Evolutionary conservation across 2,113 vertebrate genomes (phyloP).

Genomic region (Macquaria australasica): DNA sequence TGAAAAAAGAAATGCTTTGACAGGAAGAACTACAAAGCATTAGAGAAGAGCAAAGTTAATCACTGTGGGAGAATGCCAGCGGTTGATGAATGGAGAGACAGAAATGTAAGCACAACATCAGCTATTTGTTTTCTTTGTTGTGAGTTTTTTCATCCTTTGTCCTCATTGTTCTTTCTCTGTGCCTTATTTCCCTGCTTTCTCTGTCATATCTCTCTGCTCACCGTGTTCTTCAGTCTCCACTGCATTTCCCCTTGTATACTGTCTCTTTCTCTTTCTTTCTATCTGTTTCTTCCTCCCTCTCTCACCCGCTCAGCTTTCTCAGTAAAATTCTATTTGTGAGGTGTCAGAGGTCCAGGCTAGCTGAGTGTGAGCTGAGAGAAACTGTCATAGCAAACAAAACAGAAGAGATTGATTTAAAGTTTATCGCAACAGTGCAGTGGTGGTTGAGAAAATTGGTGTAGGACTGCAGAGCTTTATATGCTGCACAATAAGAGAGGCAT

Average conservation of each 20-base stretch:
- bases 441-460: conserved; percentile 51
- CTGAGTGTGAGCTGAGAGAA: conserved; percentile 62
- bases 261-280: conserved; percentile 1
- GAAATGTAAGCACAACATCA: conserved; percentile 72
- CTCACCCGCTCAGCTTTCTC: conserved; percentile 24
- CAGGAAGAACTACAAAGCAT: conserved; percentile 66
- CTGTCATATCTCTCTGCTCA: conserved; percentile 32
- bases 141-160: conserved; percentile 21
- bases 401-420: conserved; percentile 69
- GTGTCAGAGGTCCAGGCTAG: conserved; percentile 69
- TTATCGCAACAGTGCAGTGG: conserved; percentile 57
- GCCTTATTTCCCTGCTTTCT: conserved; percentile 23
- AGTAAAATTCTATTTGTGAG: conserved; percentile 68
- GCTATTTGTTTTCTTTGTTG: conserved; percentile 71
- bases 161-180: conserved; percentile 23
- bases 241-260: conserved; percentile 7
- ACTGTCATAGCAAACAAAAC: conserved; percentile 68
- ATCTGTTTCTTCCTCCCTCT: conserved; percentile 23
- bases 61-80: conserved; percentile 62
- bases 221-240: conserved; percentile 26
- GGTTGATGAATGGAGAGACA: conserved; percentile 66
- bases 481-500: conserved; percentile 20
- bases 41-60: conserved; percentile 76
- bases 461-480: conserved; percentile 37
- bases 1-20: conserved; percentile 56